phyloP scores from a whole-genome alignment of 2,888 invertebrate genomes.

The Cenopis cana region DNA sequence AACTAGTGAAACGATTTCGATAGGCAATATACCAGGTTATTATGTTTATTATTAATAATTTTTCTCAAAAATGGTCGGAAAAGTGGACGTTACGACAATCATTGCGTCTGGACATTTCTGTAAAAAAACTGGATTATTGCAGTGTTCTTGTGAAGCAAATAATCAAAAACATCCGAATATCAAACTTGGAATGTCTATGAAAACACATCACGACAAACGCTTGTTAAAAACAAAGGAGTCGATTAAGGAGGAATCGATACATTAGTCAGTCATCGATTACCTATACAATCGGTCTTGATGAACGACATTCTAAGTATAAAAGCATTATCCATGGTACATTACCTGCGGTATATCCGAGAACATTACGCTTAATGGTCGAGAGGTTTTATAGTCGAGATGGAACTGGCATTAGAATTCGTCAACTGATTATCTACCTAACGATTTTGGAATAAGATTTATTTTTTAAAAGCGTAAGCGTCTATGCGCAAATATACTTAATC shows the following conservation, averaged over 20 bases:
- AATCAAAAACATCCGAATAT: too few relatives aligned
- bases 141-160: too few relatives aligned
- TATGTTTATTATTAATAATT: too few relatives aligned
- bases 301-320: constrained; percentile 15
- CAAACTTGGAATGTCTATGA: not conserved
- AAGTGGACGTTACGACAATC: too few relatives aligned
- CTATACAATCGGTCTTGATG: constrained; percentile 21
- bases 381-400: constrained; percentile 26
- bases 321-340: constrained; percentile 38
- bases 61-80: too few relatives aligned
- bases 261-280: constrained; percentile 16
- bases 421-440: not conserved
- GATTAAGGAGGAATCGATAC: not conserved
- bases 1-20: too few relatives aligned
- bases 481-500: too few relatives aligned
- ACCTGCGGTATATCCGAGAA: constrained; percentile 28
- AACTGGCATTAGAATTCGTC: constrained; percentile 18
- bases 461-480: not conserved
- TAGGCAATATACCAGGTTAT: too few relatives aligned
- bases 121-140: too few relatives aligned
- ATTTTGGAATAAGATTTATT: not conserved
- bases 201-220: not conserved
- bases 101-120: too few relatives aligned
- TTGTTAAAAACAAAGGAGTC: not conserved
- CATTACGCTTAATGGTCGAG: constrained; percentile 36